phyloP scores from a whole-genome alignment of 1,140 invertebrate species.

The Cyclina sinensis region DNA sequence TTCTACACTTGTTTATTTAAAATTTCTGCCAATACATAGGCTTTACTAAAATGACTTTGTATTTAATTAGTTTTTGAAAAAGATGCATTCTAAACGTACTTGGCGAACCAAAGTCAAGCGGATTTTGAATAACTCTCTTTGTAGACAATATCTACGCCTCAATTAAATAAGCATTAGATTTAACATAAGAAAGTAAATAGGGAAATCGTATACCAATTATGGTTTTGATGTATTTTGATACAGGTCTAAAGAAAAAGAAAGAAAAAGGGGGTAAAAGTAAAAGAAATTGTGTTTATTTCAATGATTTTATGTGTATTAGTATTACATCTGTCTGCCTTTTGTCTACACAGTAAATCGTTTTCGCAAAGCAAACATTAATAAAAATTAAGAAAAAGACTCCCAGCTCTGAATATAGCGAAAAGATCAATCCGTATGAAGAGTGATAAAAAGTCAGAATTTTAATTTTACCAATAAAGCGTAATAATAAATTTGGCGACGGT shows the following conservation, averaged over 20 bases:
- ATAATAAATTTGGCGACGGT: slow-evolving; percentile 32
- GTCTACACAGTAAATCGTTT: no score
- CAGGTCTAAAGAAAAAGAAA: no score
- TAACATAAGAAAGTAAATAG: slow-evolving; percentile 3
- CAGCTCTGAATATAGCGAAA: not conserved
- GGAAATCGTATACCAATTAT: not conserved
- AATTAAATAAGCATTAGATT: not conserved
- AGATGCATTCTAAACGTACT: not conserved
- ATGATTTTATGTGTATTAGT: no score
- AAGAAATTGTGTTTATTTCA: no score
- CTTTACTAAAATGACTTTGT: not conserved
- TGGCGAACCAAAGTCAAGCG: not conserved
- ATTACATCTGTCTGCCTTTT: no score
- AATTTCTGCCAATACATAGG: not conserved
- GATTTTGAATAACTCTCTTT: not conserved
- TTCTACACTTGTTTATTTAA: not conserved
- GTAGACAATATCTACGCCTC: not conserved
- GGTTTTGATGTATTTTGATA: not conserved
- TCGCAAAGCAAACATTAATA: not conserved
- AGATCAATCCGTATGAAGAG: slow-evolving; percentile 5
- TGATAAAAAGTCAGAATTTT: not conserved
- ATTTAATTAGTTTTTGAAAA: not conserved
- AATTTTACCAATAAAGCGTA: not conserved
- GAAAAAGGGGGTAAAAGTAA: no score
- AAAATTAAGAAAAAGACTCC: not conserved